Base-by-base conservation (phyloP, 2,113 vertebrate species). In the Scomber scombrus region DNA sequence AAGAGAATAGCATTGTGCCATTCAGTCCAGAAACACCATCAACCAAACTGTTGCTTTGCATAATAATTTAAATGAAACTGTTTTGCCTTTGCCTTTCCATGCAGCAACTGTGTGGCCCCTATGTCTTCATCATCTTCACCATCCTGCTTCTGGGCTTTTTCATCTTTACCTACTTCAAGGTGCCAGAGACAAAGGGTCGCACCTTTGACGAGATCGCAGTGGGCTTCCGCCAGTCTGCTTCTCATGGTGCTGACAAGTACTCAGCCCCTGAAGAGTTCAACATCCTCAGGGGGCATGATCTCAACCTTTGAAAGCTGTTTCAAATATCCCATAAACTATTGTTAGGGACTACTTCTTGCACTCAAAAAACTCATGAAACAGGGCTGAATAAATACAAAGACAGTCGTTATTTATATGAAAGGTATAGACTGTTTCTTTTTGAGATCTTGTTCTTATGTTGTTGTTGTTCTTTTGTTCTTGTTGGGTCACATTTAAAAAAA, bases 151-250 rank as follows among this genome's bases (percentile, higher is more conserved):
- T 97, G 40, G 88, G 96, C 70, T 99, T 99, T 95, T 97, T 97
- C 93, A 65, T 96, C 94, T 98, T 99, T 93, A 99, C 97, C 74
- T 99, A 97, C 95, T 96, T 98, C 94, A 98, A 96, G 92, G 97
- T 99, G 85, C 97, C 97, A 0, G 97, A 99, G 92, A 99, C 97
- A 0, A 97, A 96, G 81, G 97, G 97, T 29, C 95, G 96, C 61
- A 97, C 95, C 86, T 99, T 99, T 0, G 97, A 99, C 0, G 97
- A 98, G 83, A 99, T 99, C 0, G 91, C 97, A 2, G 97, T 96
- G 0, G 96, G 95, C 1, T 99, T 99, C 94, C 96, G 97, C 0
- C 95, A 96, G 88, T 93, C 95, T 0, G 91, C 92, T 0, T 85
- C 87, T 10, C 91, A 89, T 0, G 78, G 83, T 23, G 92, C 93